A percentile compares a stretch with the other conserved stretches of the same genome.
Evolutionary conservation across 2,888 invertebrate species (phyloP).

Genomic region (Drosophila quinaria): DNA sequence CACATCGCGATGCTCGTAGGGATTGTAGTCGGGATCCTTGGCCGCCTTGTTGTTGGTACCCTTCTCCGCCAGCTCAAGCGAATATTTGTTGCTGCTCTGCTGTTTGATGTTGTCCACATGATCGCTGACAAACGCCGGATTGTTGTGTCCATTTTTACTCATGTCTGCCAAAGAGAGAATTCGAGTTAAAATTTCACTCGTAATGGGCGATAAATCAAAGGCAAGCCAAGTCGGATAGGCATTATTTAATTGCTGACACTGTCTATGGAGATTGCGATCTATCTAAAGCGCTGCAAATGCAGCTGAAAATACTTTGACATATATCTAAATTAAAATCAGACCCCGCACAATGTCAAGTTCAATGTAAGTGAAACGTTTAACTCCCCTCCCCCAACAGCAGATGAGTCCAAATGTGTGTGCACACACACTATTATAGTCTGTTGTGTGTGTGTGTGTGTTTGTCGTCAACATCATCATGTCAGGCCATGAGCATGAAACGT

Average conservation of each 20-base stretch:
- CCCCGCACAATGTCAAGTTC: conserved; percentile 81
- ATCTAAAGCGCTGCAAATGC: conserved; percentile 37
- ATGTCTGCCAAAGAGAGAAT: conserved; percentile 60
- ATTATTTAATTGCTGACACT: conserved; percentile 76
- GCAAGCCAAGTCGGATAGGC: conserved; percentile 15
- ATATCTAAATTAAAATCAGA: conserved; percentile 71
- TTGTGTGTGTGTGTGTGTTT: conserved; percentile 17
- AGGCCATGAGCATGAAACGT: conserved; percentile 60
- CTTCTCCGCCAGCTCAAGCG: conserved; percentile 84
- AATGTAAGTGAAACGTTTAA: conserved; percentile 59
- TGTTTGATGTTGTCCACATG: conserved; percentile 75
- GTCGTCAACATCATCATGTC: conserved; percentile 43
- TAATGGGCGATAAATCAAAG: conserved; percentile 34
- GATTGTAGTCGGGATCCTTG: conserved; percentile 87
- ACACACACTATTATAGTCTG: conserved; percentile 15
- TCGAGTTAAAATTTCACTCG: conserved; percentile 38
- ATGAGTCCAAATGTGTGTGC: conserved; percentile 34
- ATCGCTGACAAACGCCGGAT: conserved; percentile 84
- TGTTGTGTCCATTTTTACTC: conserved; percentile 85
- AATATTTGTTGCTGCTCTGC: conserved; percentile 69
- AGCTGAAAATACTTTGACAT: conserved; percentile 69
- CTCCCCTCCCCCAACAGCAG: conserved; percentile 16
- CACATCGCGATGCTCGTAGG: conserved; percentile 89
- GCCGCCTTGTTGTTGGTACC: conserved; percentile 68
- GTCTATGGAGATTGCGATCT: conserved; percentile 37